A percentile compares a stretch with the other conserved stretches of the same genome.
Conservation (phyloP, 2,888 invertebrate species). For the Zaprionus obscuricornis region DNA sequence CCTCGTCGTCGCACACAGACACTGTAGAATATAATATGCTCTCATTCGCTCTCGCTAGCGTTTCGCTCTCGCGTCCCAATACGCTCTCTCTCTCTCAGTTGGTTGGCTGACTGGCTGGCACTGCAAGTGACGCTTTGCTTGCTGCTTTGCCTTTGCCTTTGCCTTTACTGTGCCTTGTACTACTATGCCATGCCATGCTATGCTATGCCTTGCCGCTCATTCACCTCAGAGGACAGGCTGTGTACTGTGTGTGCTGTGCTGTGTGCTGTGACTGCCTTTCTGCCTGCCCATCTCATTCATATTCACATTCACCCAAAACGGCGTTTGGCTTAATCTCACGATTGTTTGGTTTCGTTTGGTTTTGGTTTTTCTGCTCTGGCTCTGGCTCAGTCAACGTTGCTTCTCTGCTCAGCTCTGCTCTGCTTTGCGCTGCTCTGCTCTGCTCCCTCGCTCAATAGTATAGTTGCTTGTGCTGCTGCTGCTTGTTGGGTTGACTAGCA, state of each 20-base stretch:
- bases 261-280: slow-evolving; percentile 37
- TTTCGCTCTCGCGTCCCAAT: slow-evolving; percentile 41
- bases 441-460: slow-evolving; percentile 67
- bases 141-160: too few relatives aligned
- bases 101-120: slow-evolving; percentile 28
- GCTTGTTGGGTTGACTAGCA: slow-evolving; percentile 52
- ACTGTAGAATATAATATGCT: slow-evolving; percentile 34
- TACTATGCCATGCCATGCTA: slow-evolving; percentile 28
- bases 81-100: slow-evolving; percentile 37
- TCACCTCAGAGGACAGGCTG: slow-evolving; percentile 66
- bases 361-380: slow-evolving; percentile 60
- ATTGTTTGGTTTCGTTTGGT: slow-evolving; percentile 72
- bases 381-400: slow-evolving; percentile 19
- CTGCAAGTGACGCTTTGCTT: slow-evolving; percentile 69
- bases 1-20: slow-evolving; percentile 25
- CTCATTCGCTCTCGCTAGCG: slow-evolving; percentile 40
- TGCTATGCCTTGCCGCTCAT: slow-evolving; percentile 54
- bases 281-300: slow-evolving; percentile 70
- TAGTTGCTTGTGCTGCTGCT: slow-evolving; percentile 53
- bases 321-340: slow-evolving; percentile 78
- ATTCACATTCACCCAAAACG: slow-evolving; percentile 79
- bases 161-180: too few relatives aligned
- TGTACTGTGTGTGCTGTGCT: slow-evolving; percentile 51
- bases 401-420: slow-evolving; percentile 8
- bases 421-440: slow-evolving; percentile 39